A percentile compares a stretch with the other conserved stretches of the same genome.
Conservation (phyloP, 2,888 invertebrate genomes). For the Carpatolechia fugitivella region DNA sequence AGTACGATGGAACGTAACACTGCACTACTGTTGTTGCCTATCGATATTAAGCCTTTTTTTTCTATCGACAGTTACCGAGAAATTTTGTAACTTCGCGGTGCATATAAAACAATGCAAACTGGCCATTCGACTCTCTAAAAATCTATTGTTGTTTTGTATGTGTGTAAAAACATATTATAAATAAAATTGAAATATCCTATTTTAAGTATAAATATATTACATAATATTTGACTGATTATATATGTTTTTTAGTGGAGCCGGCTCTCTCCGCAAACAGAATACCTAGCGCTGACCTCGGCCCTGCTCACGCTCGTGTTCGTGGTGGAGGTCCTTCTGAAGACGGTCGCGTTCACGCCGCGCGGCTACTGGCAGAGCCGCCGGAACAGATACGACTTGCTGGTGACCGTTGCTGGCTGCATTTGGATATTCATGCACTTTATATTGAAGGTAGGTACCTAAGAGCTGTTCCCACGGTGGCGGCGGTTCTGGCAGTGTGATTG, state of each 20-base stretch:
- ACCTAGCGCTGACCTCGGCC: constrained; percentile 92
- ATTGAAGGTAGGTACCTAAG: constrained; percentile 80
- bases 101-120: too few species aligned
- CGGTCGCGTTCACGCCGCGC: constrained; percentile 97
- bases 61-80: too few species aligned
- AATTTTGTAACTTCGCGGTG: too few species aligned
- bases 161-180: too few species aligned
- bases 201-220: too few species aligned
- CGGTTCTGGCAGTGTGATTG: too few species aligned
- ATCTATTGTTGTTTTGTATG: too few species aligned
- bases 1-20: too few species aligned
- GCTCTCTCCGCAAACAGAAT: constrained; percentile 87
- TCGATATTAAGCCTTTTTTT: too few species aligned
- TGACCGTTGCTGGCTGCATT: constrained; percentile 96
- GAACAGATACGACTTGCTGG: constrained; percentile 98
- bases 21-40: too few species aligned
- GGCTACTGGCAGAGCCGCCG: constrained; percentile 99
- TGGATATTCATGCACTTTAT: constrained; percentile 98
- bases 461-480: background rate
- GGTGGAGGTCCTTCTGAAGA: constrained; percentile 98
- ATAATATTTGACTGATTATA: constrained; percentile 20
- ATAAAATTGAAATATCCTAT: too few species aligned
- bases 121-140: too few species aligned
- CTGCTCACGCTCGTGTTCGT: constrained; percentile 95
- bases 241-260: constrained; percentile 87